Percentiles rank a stretch among this genome's conserved stretches.
These are phyloP conservation scores for Argyrosomus japonicus DNA, from an alignment of 2,113 vertebrate genomes.

Conservation along the genomic window DNA sequence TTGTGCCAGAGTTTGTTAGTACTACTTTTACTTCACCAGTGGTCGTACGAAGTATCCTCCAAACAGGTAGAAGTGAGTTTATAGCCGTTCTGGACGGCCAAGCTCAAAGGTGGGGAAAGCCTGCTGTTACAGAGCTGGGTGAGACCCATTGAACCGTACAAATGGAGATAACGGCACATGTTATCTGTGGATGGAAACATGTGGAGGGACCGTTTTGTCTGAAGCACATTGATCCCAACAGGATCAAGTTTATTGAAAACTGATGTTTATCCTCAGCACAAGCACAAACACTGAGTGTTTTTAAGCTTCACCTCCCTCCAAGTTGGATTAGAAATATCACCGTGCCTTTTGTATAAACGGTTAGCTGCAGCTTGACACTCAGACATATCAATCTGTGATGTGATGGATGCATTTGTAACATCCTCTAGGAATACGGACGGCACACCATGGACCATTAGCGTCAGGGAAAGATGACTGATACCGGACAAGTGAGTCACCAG, in stretches of 20 bases:
- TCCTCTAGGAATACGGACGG: conserved; percentile 36
- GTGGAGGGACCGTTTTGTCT: background rate
- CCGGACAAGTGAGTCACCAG: conserved; percentile 38
- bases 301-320: background rate
- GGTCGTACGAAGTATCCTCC: background rate
- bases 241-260: background rate
- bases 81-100: background rate
- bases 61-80: background rate
- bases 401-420: conserved; percentile 54
- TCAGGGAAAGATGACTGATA: conserved; percentile 65
- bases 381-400: conserved; percentile 41
- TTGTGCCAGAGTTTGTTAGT: too few species aligned
- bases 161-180: background rate
- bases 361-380: conserved; percentile 14
- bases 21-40: background rate
- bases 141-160: background rate
- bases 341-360: background rate
- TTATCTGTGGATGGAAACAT: background rate
- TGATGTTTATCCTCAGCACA: background rate
- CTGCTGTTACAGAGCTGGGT: background rate
- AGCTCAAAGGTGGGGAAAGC: conserved; percentile 12
- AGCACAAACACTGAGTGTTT: background rate
- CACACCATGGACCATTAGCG: conserved; percentile 73
- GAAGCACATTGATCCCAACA: background rate
- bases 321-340: background rate